phyloP scores from a whole-genome alignment of 1,140 invertebrate genomes.

The Metopolophium dirhodum region DNA sequence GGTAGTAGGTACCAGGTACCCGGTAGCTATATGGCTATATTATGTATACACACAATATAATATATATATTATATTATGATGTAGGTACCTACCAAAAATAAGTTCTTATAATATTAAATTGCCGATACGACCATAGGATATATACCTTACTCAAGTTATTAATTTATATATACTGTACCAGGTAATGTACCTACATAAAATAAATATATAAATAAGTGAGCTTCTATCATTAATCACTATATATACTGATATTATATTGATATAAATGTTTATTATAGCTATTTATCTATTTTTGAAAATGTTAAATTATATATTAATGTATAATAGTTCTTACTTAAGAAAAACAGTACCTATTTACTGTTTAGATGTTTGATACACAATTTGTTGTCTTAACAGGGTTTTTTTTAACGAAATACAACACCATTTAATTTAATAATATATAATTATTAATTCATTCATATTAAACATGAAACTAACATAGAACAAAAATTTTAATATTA shows the following conservation, averaged over 20 bases:
- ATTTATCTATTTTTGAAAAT: not conserved
- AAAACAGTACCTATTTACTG: not conserved
- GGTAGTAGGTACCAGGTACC: no score
- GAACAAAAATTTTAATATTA: not conserved
- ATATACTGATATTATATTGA: no score
- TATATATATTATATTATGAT: no score
- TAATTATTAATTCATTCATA: not conserved
- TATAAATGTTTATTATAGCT: not conserved
- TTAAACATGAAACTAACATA: not conserved
- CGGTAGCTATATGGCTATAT: no score
- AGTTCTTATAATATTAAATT: not conserved
- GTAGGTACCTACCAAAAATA: not conserved
- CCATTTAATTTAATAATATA: not conserved
- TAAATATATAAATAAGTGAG: not conserved
- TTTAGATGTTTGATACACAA: not conserved
- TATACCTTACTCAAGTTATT: no score
- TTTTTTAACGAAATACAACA: not conserved
- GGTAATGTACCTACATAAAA: not conserved
- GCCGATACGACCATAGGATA: not conserved
- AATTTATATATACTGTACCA: no score
- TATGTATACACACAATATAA: no score
- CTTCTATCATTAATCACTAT: no score
- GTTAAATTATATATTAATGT: not conserved
- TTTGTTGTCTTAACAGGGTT: not conserved
- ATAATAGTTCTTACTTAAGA: not conserved